Base-by-base conservation (phyloP, 2,888 invertebrate genomes). In the Oxytorus armatus region DNA sequence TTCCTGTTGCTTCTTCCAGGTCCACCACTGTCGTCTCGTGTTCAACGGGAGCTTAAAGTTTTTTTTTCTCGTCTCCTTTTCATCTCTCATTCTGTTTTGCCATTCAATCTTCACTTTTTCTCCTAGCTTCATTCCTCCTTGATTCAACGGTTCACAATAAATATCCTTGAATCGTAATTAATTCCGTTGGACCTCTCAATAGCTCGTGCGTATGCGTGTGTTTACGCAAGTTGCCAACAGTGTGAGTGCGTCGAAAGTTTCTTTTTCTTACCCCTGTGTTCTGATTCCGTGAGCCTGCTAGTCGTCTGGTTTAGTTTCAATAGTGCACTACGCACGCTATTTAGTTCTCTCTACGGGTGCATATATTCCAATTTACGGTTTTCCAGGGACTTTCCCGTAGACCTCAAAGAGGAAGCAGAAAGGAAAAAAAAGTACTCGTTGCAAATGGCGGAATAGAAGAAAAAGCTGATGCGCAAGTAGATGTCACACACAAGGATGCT, bases 91-190 rank as follows among this genome's bases (percentile, higher is more conserved):
- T 61, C 51, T 42, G 16, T 18, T 4, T 16, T n/a, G n/a, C 18
- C 16, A 14, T 49, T 49, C 53, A 18, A 42, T 39, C 33, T 36
- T 39, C 23, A 53, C 33, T 75, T 21, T 7, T 57, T 47, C 75
- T 18, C 44, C 23, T 3, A 14, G 10, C 21, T 16, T n/a, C 57
- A 53, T 68, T 76, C 18, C 61, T 29, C 33, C 68, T 39, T 21
- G 59, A 68, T 68, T 68, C 23, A 75, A 39, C 61, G 53, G n/a
- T 53, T n/a, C 16, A 21, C 25, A 25, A 16, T 23, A 49, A 65
- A 55, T 47, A 65, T 77, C 70, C 63, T 55, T 23, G 55, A 77
- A 65, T 77, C 69, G 36, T 63, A 49, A 77, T 65, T 77, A 59
- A 65, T 66, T 65, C 57, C 49, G 49, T 55, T 57, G 61, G 29